Conservation (phyloP, 2,888 invertebrate species). For the Holacanthella duospinosa region DNA sequence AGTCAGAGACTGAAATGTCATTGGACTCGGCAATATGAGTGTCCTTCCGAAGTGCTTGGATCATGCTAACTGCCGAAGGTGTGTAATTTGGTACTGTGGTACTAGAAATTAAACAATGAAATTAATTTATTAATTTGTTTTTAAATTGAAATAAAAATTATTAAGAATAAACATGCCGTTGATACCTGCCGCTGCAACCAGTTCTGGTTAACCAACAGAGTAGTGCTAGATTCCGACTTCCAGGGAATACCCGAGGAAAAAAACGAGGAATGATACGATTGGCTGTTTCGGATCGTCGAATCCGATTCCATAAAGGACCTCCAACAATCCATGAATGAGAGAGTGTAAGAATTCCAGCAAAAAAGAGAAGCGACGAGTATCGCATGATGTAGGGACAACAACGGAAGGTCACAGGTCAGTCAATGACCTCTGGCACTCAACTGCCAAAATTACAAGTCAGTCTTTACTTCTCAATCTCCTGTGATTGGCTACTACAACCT, state of each 20-base stretch:
- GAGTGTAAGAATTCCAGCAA: conserved; percentile 35
- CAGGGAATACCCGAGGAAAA: conserved; percentile 33
- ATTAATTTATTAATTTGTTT: too few species aligned
- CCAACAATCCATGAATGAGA: conserved; percentile 36
- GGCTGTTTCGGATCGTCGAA: conserved; percentile 14
- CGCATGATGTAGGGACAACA: conserved; percentile 21
- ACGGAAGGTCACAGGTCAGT: not conserved
- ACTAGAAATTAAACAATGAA: too few species aligned
- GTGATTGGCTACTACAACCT: not conserved
- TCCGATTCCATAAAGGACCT: conserved; percentile 30
- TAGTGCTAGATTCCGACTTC: conserved; percentile 28
- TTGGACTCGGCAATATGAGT: conserved; percentile 27
- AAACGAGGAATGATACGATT: conserved; percentile 31
- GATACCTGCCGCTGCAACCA: conserved; percentile 22
- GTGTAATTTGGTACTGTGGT: not conserved
- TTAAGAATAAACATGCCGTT: not conserved
- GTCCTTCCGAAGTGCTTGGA: conserved; percentile 31
- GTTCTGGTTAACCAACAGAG: conserved; percentile 34
- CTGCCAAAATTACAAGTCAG: too few species aligned
- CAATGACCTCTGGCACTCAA: not conserved
- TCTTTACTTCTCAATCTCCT: too few species aligned
- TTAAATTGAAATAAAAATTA: not conserved
- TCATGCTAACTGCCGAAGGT: conserved; percentile 19
- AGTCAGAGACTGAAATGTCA: conserved; percentile 36
- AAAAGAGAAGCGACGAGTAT: conserved; percentile 28